A percentile compares a stretch with the other conserved stretches of the same genome.
These are phyloP conservation scores for Australoheros facetus DNA, from an alignment of 2,797 vertebrate genomes.

Conservation along the genomic window DNA sequence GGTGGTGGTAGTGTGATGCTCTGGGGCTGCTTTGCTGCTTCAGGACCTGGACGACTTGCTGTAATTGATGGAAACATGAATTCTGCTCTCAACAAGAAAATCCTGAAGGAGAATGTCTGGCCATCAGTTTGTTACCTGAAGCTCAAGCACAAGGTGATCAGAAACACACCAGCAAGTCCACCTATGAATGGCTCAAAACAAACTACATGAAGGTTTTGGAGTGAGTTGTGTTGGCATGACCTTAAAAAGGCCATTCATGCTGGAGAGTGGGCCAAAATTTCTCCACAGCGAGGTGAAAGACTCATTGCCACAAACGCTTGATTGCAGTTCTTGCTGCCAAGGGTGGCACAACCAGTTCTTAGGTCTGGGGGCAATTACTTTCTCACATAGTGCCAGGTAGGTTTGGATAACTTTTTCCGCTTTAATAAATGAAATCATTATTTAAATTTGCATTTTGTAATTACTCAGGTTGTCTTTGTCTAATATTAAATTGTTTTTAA, in stretches of 20 bases:
- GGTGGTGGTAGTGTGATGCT: neutral
- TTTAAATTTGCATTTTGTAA: neutral
- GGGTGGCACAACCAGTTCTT: too few relatives aligned
- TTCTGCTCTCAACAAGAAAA: neutral
- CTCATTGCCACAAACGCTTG: too few relatives aligned
- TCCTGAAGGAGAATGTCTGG: neutral
- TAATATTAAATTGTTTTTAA: neutral
- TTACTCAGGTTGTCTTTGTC: neutral
- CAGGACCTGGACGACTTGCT: neutral
- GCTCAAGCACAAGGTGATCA: neutral
- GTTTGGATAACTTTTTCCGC: neutral
- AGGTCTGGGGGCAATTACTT: neutral
- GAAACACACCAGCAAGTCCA: too few relatives aligned
- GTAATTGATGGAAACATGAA: neutral
- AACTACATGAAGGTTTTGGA: neutral
- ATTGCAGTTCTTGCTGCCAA: too few relatives aligned
- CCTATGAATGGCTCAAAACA: too few relatives aligned
- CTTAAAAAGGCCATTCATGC: too few relatives aligned
- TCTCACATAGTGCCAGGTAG: neutral
- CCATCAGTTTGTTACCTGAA: neutral
- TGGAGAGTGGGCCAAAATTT: too few relatives aligned
- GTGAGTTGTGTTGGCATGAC: neutral
- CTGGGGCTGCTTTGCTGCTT: neutral
- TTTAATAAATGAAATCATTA: neutral
- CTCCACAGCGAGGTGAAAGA: too few relatives aligned